Evolutionary conservation across 2,888 invertebrate genomes (phyloP).

Genomic region (Exephanes ischioxanthus): DNA sequence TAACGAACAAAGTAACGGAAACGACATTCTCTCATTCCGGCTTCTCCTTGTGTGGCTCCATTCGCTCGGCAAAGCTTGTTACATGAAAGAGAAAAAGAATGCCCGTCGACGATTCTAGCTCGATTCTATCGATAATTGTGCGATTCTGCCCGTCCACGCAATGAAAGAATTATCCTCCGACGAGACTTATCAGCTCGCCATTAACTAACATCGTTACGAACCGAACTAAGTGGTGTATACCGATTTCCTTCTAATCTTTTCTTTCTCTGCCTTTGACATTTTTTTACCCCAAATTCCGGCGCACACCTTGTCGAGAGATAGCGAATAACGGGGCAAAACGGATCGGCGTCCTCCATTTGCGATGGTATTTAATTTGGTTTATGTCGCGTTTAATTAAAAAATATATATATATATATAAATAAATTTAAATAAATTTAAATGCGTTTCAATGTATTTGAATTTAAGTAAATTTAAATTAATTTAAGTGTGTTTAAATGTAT

Average conservation of each 20-base stretch:
- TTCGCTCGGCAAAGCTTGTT: background rate
- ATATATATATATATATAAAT: no score
- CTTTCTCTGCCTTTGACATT: background rate
- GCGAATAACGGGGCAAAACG: no score
- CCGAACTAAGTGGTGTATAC: background rate
- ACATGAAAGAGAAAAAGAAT: background rate
- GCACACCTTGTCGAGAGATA: no score
- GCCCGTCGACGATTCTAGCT: background rate
- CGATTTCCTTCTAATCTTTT: background rate
- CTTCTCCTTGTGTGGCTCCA: background rate
- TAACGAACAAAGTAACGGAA: background rate
- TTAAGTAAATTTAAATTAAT: no score
- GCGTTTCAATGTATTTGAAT: no score
- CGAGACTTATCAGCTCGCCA: background rate
- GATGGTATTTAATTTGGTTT: no score
- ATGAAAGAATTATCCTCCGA: background rate
- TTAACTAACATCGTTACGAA: background rate
- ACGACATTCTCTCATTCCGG: background rate
- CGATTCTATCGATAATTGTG: background rate
- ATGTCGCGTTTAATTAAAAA: no score
- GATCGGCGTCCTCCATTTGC: no score
- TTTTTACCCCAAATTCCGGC: background rate
- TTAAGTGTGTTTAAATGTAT: no score
- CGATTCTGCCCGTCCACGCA: background rate
- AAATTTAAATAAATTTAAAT: no score